phyloP scores from a whole-genome alignment of 2,113 vertebrate genomes.

The Sapajus apella region DNA sequence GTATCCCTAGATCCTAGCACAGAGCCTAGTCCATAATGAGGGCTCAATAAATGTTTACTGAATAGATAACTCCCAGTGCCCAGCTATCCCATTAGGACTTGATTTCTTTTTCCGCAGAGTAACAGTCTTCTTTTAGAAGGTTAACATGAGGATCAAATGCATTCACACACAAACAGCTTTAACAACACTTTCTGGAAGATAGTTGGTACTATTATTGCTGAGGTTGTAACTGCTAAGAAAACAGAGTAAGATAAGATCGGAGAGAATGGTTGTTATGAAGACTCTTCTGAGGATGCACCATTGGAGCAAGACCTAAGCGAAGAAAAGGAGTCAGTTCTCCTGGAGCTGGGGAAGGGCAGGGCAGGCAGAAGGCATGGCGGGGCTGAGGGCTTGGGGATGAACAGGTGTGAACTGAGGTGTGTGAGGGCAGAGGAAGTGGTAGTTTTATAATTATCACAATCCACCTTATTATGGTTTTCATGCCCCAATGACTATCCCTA shows the following conservation, averaged over 20 bases:
- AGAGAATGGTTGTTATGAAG: not conserved
- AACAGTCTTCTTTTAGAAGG: not conserved
- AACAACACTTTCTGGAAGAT: no score
- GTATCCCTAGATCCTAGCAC: not conserved
- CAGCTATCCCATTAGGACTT: not conserved
- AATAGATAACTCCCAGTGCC: not conserved
- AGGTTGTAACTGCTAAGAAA: not conserved
- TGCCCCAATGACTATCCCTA: not conserved
- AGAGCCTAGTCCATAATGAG: not conserved
- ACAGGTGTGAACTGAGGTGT: not conserved
- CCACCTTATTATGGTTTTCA: not conserved
- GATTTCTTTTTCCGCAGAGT: not conserved
- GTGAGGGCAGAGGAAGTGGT: not conserved
- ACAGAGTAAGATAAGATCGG: not conserved
- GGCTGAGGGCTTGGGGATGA: not conserved
- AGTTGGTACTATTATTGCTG: not conserved
- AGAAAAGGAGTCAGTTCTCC: not conserved
- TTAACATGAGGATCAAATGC: not conserved
- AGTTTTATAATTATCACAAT: not conserved
- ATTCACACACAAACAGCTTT: not conserved
- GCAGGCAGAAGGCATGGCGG: accelerated
- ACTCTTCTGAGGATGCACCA: not conserved
- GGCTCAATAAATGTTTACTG: not conserved
- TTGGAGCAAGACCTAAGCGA: not conserved
- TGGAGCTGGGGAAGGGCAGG: not conserved